Evolutionary conservation across 2,797 vertebrate species (phyloP).

Genomic region (Zenarchopterus dispar): DNA sequence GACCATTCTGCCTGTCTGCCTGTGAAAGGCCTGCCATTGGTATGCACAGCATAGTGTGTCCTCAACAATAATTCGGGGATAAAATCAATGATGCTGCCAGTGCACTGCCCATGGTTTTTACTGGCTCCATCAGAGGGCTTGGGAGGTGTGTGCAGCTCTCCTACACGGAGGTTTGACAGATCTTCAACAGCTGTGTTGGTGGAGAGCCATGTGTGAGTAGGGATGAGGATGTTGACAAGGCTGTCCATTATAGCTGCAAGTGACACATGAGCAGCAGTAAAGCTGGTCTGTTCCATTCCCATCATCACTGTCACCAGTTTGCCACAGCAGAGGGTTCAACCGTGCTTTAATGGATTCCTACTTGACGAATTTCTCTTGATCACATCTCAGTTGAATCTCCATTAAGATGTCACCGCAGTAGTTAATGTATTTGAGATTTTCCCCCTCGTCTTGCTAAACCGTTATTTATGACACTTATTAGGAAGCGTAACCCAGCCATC

Average conservation of each 20-base stretch:
- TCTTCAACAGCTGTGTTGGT: constrained; percentile 80
- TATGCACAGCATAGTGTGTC: constrained; percentile 69
- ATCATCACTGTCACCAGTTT: constrained; percentile 57
- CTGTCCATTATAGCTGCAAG: constrained; percentile 70
- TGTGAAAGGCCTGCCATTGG: constrained; percentile 63
- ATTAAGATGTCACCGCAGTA: constrained; percentile 85
- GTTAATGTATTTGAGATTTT: constrained; percentile 82
- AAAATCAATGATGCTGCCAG: constrained; percentile 81
- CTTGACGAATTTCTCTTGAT: constrained; percentile 76
- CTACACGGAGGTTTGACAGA: constrained; percentile 74
- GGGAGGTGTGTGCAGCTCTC: constrained; percentile 60
- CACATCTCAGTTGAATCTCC: constrained; percentile 82
- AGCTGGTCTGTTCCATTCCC: constrained; percentile 58
- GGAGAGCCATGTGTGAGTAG: constrained; percentile 70
- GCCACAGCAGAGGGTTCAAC: constrained; percentile 46
- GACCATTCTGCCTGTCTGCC: constrained; percentile 49
- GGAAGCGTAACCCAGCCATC: constrained; percentile 81
- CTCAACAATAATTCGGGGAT: constrained; percentile 81
- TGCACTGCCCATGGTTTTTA: constrained; percentile 75
- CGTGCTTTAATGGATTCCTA: constrained; percentile 73
- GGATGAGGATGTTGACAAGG: constrained; percentile 74
- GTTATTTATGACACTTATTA: constrained; percentile 88
- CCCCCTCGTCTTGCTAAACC: constrained; percentile 79
- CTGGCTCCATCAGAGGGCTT: constrained; percentile 74
- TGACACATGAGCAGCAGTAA: constrained; percentile 71